Conservation (phyloP, 2,888 invertebrate species). For the Galeruca laticollis region DNA sequence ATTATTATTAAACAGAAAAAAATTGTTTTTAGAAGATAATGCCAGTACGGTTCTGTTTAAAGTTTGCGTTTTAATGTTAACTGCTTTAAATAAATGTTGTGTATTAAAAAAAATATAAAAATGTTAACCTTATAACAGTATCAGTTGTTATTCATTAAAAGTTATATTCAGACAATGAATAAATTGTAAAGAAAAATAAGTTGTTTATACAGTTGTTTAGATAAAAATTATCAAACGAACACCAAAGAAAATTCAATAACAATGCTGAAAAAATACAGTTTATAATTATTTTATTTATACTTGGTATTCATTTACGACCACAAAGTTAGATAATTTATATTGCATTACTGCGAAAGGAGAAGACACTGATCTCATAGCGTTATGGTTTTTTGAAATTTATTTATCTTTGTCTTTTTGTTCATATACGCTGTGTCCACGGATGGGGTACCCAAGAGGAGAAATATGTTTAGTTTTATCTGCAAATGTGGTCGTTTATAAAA, state of each 20-base stretch:
- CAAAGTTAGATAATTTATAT: constrained; percentile 3
- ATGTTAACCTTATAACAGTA: constrained; percentile 35
- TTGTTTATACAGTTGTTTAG: constrained; percentile 26
- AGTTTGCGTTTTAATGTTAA: background rate
- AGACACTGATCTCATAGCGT: no score
- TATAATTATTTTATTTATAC: constrained; percentile 1
- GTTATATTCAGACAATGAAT: constrained; percentile 36
- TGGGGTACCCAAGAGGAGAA: no score
- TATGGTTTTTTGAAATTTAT: no score
- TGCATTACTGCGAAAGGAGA: no score
- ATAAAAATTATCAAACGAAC: constrained; percentile 30
- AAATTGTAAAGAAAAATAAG: constrained; percentile 28
- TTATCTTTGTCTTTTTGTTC: no score
- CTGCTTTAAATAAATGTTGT: background rate
- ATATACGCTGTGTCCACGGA: no score
- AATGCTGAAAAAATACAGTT: constrained; percentile 13
- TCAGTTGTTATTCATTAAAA: constrained; percentile 35
- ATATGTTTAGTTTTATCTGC: no score
- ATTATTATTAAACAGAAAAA: no score
- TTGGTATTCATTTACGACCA: background rate
- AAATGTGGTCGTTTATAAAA: no score
- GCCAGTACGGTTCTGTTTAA: background rate
- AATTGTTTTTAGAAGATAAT: no score
- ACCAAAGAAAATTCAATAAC: constrained; percentile 15
- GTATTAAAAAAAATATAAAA: constrained; percentile 27